Base-by-base conservation (phyloP, 2,888 invertebrate species). In the Strigamia crassipes region DNA sequence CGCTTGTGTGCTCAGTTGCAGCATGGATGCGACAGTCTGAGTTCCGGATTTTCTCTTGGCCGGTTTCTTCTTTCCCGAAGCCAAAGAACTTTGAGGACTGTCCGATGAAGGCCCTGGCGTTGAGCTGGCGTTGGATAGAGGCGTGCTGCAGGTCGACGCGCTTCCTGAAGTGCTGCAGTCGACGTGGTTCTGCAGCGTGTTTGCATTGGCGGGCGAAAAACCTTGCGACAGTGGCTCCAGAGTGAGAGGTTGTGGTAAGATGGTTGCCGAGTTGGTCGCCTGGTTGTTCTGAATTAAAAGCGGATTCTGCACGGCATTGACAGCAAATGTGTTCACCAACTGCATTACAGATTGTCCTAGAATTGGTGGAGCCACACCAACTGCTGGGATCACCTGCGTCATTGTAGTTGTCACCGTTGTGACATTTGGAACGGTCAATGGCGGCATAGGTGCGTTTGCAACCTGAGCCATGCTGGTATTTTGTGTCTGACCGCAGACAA, bases 261-360 rank as follows among this genome's bases (percentile, higher is more conserved):
- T 10, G 9, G 46, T 46, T 13, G 27, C 78, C 13, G 79, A 79
- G 15, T 23, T 42, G 4, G n/a, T 41, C 1, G 79, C 83, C 0
- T 83, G 81, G 21, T 83, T 84, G 61, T 84, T 84, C 79, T 84
- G 84, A 82, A 85, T 84, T 79, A 85, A 81, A 34, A 85, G 83
- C 46, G 85, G 84, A 83, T 84, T 85, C 66, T 85, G 85, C 84
- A 85, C 83, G 15, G 85, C 83, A 82, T 84, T 84, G 80, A 85
- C 83, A 4, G 85, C 84, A 56, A 84, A 93, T 92, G 94, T 92
- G 86, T 95, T 95, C 0, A 96, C 92, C 6, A 96, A 90, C 81
- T 86, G 86, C 82, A 86, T 84, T 83, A 86, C 84, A 23, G 84
- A 83, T 66, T 85, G 84, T 13, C 84, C 84, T 77, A 84, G 42